A percentile compares a stretch with the other conserved stretches of the same genome.
Evolutionary conservation across 2,113 vertebrate genomes (phyloP).

Genomic region (Paracanthobrama guichenoti): DNA sequence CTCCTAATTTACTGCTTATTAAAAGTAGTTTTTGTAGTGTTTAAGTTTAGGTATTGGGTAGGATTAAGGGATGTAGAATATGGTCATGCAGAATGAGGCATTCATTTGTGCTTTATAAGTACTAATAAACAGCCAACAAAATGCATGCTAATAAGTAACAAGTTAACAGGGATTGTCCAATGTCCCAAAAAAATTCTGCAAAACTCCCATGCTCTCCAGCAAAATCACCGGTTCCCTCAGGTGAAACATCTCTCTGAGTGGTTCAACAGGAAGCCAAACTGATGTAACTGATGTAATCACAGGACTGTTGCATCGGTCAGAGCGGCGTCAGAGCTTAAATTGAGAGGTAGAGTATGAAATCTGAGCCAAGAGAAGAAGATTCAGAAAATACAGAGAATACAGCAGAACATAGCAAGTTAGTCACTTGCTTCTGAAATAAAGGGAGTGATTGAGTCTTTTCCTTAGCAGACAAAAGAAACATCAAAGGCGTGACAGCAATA

Average conservation of each 20-base stretch:
- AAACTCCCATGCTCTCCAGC: background rate
- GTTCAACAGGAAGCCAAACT: slow-evolving; percentile 1
- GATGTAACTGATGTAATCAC: slow-evolving; percentile 7
- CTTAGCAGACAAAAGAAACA: slow-evolving; percentile 35
- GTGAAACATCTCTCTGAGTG: background rate
- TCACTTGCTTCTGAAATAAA: background rate
- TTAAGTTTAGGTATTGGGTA: too few species aligned
- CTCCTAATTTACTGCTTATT: too few species aligned
- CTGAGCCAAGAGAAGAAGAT: background rate
- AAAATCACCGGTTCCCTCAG: background rate
- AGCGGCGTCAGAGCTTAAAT: background rate
- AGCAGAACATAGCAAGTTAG: background rate
- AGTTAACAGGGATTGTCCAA: too few species aligned
- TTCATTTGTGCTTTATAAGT: too few species aligned
- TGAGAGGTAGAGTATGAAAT: slow-evolving; percentile 2
- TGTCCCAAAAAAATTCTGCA: too few species aligned
- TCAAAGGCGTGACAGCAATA: slow-evolving; percentile 1
- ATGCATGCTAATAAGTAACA: too few species aligned
- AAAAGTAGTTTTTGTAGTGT: too few species aligned
- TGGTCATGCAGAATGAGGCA: too few species aligned
- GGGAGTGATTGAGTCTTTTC: background rate
- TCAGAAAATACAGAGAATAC: background rate
- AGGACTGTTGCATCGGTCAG: background rate
- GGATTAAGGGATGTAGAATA: too few species aligned
- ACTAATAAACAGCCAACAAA: too few species aligned